These are phyloP conservation scores for Phalacrocorax carbo DNA, from an alignment of 2,113 vertebrate species.

Conservation along the genomic window DNA sequence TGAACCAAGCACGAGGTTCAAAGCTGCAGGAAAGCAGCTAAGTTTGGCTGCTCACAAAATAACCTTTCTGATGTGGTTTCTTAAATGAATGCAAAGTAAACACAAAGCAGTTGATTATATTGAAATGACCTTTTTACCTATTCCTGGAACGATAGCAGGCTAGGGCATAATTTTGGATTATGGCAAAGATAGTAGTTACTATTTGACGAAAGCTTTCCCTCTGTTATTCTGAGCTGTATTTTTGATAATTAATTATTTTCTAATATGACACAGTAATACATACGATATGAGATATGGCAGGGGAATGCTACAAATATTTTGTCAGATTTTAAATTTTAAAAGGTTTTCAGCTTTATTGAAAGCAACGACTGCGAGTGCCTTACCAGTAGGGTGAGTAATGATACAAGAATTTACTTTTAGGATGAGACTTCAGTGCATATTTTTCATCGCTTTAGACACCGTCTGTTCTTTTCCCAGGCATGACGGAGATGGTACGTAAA, in stretches of 20 bases:
- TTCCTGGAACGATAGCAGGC: background rate
- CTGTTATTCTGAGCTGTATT: background rate
- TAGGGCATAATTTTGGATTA: background rate
- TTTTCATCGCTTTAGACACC: background rate
- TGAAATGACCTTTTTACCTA: background rate
- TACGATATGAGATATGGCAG: background rate
- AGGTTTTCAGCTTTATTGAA: background rate
- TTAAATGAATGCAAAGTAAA: background rate
- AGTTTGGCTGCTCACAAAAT: background rate
- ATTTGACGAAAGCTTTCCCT: background rate
- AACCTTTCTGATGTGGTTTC: background rate
- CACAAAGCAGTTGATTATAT: background rate
- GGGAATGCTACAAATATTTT: background rate
- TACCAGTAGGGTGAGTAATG: background rate
- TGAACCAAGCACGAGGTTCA: background rate
- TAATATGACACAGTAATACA: background rate
- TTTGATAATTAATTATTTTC: background rate
- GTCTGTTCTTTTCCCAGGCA: constrained; percentile 75
- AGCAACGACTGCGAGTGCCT: background rate
- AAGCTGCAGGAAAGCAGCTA: background rate
- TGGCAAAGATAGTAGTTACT: background rate
- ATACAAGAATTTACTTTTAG: background rate
- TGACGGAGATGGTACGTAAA: constrained; percentile 94
- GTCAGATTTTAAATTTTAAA: background rate
- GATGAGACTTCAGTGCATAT: background rate